Percentiles rank a stretch among this genome's conserved stretches.
These are phyloP conservation scores for Pomacea maculata DNA, from an alignment of 1,140 invertebrate species.

Conservation along the genomic window DNA sequence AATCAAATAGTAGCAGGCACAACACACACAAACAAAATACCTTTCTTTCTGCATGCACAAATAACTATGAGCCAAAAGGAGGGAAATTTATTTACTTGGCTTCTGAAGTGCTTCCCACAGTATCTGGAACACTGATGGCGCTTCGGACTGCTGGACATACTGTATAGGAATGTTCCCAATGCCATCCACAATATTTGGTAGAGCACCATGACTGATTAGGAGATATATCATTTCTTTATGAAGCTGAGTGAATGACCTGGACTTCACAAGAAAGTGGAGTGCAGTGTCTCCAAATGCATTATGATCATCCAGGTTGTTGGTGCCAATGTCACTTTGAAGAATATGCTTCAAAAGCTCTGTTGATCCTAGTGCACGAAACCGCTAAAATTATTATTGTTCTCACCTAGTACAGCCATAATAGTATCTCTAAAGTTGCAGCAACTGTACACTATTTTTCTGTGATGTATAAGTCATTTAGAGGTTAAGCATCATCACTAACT, in stretches of 20 bases:
- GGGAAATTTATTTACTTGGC: constrained; percentile 19
- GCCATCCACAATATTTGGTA: constrained; percentile 18
- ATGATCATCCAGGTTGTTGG: background rate
- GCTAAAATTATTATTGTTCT: too few species aligned
- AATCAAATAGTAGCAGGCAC: background rate
- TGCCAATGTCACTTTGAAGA: background rate
- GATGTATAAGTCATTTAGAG: too few species aligned
- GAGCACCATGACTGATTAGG: constrained; percentile 29
- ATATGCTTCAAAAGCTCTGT: background rate
- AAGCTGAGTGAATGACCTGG: constrained; percentile 11
- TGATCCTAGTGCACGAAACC: background rate
- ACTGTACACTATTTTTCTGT: too few species aligned
- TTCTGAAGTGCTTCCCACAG: constrained; percentile 13
- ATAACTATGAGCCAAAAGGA: constrained; percentile 10
- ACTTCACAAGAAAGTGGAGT: constrained; percentile 32
- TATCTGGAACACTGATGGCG: background rate
- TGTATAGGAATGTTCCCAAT: constrained; percentile 28
- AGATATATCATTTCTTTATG: constrained; percentile 28
- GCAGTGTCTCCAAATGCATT: constrained; percentile 23
- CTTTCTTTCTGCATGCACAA: constrained; percentile 4
- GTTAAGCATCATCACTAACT: too few species aligned
- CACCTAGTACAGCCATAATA: too few species aligned
- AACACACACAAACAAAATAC: background rate
- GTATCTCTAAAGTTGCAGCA: too few species aligned
- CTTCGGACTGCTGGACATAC: constrained; percentile 28